phyloP scores from a whole-genome alignment of 2,113 vertebrate genomes.

The Xyrauchen texanus region DNA sequence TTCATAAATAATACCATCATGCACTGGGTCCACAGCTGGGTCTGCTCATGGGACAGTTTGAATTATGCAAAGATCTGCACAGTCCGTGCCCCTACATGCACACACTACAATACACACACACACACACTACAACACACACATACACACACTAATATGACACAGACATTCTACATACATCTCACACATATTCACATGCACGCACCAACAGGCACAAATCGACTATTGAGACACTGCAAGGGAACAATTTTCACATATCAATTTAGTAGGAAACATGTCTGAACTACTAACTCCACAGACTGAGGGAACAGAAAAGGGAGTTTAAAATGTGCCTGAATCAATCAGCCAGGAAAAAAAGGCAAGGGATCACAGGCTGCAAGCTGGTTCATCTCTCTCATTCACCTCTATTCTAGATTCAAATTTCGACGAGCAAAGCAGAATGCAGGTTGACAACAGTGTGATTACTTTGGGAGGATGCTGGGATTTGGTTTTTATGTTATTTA shows the following conservation, averaged over 20 bases:
- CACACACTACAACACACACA: no score
- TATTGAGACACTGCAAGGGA: neutral
- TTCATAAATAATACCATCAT: conserved; percentile 45
- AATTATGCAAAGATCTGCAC: conserved; percentile 37
- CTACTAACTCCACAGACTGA: neutral
- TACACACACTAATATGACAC: no score
- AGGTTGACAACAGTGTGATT: conserved; percentile 35
- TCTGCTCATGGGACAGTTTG: conserved; percentile 12
- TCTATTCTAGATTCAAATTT: conserved; percentile 26
- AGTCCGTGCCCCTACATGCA: neutral
- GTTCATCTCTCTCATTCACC: conserved; percentile 1
- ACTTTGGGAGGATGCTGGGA: conserved; percentile 4
- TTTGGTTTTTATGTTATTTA: conserved; percentile 5
- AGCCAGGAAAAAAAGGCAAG: neutral
- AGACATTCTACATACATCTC: neutral
- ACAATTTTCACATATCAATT: conserved; percentile 18
- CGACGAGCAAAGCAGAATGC: neutral
- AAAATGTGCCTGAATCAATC: conserved; percentile 13
- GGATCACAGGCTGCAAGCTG: neutral
- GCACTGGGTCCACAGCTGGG: conserved; percentile 35
- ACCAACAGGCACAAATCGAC: conserved; percentile 3
- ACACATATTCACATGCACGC: neutral
- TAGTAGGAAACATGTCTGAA: conserved; percentile 4
- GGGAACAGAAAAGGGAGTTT: neutral
- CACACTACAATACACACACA: neutral